Evolutionary conservation across 2,888 invertebrate genomes (phyloP), one percentile per base, ranked within the genome.

Genomic region (Spialia ferax): DNA sequence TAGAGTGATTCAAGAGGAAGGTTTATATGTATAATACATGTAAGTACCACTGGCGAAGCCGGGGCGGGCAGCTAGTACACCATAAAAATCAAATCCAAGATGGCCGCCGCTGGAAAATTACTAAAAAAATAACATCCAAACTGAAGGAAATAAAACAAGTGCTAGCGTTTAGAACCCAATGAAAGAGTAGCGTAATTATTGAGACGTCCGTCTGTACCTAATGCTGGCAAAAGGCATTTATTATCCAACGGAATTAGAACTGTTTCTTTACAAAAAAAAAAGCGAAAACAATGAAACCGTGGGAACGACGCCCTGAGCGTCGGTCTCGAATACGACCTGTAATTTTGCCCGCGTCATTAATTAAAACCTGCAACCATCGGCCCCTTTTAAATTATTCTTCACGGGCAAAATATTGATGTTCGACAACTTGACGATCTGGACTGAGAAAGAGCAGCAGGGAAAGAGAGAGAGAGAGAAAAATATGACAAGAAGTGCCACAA

Each of bases 281-380:
- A 20, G 13, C 32, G 13, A 70, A 57, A 70, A 75, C 75, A 74
- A 72, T 72, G 68, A 66, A 64, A 65, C 61, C 72, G 73, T 72
- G 74, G 64, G 74, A 73, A 57, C 50, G 54, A 61, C 69, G 61
- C 64, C 68, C 69, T 68, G 18, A 23, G 23, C 52, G 23, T 63
- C 26, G 48, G 60, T 50, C 69, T 69, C n/a, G 4, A 62, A 69
- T 68, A 65, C 69, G 48, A 42, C 52, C 65, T 50, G 60, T 45
- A n/a, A 42, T 54, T 66, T 65, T 68, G 65, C 62, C 62, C 42
- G 62, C 35, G 63, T 68, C 57, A 64, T 62, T 69, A 64, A 23
- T 23, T 23, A 52, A 52, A 20, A 20, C 20, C 20, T 48, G 45
- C 45, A 48, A 48, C 20, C 20, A 48, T 48, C 20, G 45, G 20